Base-by-base conservation (phyloP, 2,797 vertebrate genomes). In the Sebastolobus alascanus region DNA sequence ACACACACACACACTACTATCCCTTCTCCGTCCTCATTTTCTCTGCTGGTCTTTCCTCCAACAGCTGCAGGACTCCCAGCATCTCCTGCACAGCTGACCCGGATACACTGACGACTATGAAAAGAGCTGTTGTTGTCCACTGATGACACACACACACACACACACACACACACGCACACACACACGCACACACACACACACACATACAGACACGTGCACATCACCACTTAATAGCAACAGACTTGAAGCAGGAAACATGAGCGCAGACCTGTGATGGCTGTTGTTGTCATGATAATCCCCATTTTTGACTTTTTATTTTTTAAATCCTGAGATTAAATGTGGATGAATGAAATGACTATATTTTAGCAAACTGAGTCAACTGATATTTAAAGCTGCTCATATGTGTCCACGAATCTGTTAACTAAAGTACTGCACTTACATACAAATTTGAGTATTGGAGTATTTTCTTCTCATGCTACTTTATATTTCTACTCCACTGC, bases 11-110 rank as follows among this genome's bases (percentile, higher is more conserved):
- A 68, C 65, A 33, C 65, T 60, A 73, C 58, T 50, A 31, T 82
- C 65, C 5, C 10, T 14, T 43, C 61, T 69, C 35, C 4, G 20
- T 68, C 72, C 65, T 85, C 59, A 33, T 79, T 87, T 66, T 76
- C 77, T 84, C 71, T 61, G 52, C 79, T 73, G 66, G 38, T 75
- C 77, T 70, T 84, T 63, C 68, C 68, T 82, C 79, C 70, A 79
- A 81, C 91, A 93, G 90, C 91, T 93, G 90, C 89, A 86, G 84
- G 86, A 89, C 84, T 90, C 75, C 65, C 77, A 79, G 84, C 77
- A 67, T 83, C 84, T 90, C 87, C 85, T 81, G 84, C 89, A 85
- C 90, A 92, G 91, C 90, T 93, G 90, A 93, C 88, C 89, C 89
- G 83, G 87, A 88, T 83, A 76, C 80, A 79, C 85, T 77, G 87